Evolutionary conservation across 2,888 invertebrate species (phyloP).

Genomic region (Molorchus minor): DNA sequence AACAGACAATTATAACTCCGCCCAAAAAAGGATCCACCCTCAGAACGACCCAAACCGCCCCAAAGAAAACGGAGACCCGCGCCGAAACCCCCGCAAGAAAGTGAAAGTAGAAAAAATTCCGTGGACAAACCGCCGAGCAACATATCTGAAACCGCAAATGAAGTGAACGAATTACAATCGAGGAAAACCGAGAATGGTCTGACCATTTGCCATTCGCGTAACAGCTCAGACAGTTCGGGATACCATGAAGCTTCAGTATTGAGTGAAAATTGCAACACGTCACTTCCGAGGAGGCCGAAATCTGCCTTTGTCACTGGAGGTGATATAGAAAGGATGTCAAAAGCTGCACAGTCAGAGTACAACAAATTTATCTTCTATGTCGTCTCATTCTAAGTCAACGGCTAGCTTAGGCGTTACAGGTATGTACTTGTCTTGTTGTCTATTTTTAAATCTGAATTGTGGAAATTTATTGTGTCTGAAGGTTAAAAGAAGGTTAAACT

Average conservation of each 20-base stretch:
- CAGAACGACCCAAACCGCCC: slow-evolving; percentile 64
- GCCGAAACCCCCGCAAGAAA: slow-evolving; percentile 66
- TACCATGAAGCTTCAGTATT: slow-evolving; percentile 76
- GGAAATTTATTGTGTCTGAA: no score
- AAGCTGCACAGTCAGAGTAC: slow-evolving; percentile 52
- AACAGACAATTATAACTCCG: slow-evolving; percentile 49
- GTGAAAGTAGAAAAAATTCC: slow-evolving; percentile 27
- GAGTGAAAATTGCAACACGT: slow-evolving; percentile 67
- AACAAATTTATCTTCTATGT: slow-evolving; percentile 59
- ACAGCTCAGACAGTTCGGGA: slow-evolving; percentile 78
- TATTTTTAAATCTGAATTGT: no score
- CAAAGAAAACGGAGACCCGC: slow-evolving; percentile 68
- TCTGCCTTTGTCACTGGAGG: slow-evolving; percentile 50
- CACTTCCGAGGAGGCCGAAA: slow-evolving; percentile 58
- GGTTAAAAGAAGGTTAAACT: no score
- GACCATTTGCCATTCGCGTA: slow-evolving; percentile 73
- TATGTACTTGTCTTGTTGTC: no score
- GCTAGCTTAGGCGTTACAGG: slow-evolving; percentile 59
- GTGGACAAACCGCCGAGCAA: slow-evolving; percentile 46
- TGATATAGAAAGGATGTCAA: slow-evolving; percentile 38
- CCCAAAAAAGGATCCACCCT: slow-evolving; percentile 56
- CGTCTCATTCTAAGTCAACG: slow-evolving; percentile 59
- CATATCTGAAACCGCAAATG: slow-evolving; percentile 22
- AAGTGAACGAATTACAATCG: slow-evolving; percentile 34
- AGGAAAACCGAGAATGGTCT: slow-evolving; percentile 56